Percentiles rank a stretch among this genome's conserved stretches.
Conservation (phyloP, 2,888 invertebrate genomes). For the Rhaphigaster nebulosa region DNA sequence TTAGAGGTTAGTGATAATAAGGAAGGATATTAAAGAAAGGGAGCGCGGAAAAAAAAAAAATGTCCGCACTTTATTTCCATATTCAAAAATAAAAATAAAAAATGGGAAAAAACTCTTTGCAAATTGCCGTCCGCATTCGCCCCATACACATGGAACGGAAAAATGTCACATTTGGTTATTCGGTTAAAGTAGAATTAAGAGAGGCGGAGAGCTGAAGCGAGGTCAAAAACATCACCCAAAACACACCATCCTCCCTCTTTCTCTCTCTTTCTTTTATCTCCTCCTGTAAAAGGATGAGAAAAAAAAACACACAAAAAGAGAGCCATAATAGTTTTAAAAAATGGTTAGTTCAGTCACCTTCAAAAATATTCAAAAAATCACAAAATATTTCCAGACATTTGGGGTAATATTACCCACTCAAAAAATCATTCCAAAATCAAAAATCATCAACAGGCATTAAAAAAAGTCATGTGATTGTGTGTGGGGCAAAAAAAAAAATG, state of each 20-base stretch:
- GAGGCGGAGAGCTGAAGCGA: slow-evolving; percentile 61
- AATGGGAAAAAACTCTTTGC: slow-evolving; percentile 69
- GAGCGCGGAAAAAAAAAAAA: slow-evolving; percentile 70
- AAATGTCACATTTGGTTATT: slow-evolving; percentile 77
- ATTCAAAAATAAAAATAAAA: slow-evolving; percentile 78
- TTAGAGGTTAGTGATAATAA: slow-evolving; percentile 49
- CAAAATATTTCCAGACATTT: slow-evolving; percentile 52
- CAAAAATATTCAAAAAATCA: slow-evolving; percentile 53
- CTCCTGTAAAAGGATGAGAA: slow-evolving; percentile 60
- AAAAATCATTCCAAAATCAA: slow-evolving; percentile 68
- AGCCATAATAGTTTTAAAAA: slow-evolving; percentile 61
- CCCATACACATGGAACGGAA: slow-evolving; percentile 86
- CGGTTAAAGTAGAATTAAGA: slow-evolving; percentile 63
- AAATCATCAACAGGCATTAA: slow-evolving; percentile 51
- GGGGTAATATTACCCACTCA: slow-evolving; percentile 68
- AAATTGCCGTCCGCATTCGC: slow-evolving; percentile 68
- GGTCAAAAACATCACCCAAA: slow-evolving; percentile 61
- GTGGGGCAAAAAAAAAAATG: slow-evolving; percentile 60
- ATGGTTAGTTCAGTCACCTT: slow-evolving; percentile 53
- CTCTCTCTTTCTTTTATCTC: slow-evolving; percentile 63
- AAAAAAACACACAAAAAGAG: slow-evolving; percentile 60
- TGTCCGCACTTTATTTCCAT: slow-evolving; percentile 69
- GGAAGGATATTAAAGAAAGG: slow-evolving; percentile 71
- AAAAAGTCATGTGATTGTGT: slow-evolving; percentile 57
- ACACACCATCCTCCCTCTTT: slow-evolving; percentile 58